phyloP scores from a whole-genome alignment of 92 coral and sea anemone genomes.

The Phenganax stokvisi region DNA sequence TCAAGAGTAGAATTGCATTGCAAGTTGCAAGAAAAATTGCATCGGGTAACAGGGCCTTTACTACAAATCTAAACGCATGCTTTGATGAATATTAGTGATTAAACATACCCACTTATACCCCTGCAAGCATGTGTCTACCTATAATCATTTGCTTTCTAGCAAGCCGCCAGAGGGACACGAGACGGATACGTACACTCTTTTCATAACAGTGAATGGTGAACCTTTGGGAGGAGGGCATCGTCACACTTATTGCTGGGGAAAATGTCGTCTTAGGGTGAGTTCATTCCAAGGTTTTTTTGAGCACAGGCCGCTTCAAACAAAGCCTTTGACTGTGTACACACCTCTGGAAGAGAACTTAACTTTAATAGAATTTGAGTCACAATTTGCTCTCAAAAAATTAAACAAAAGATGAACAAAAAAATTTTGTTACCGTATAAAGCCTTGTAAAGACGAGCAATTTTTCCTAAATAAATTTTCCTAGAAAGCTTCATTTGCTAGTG shows the following conservation, averaged over 20 bases:
- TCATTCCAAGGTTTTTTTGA: not conserved
- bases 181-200: constrained; percentile 48
- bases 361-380: too few species aligned
- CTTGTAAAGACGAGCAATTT: not conserved
- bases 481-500: too few species aligned
- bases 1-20: too few species aligned
- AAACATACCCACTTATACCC: not conserved
- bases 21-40: too few species aligned
- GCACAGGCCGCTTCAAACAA: too few species aligned
- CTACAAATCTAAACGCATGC: too few species aligned
- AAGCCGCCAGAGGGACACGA: constrained; percentile 50
- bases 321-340: too few species aligned
- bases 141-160: constrained; percentile 24
- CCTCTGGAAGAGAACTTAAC: too few species aligned
- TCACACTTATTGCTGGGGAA: constrained; percentile 51
- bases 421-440: not conserved
- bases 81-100: too few species aligned
- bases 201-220: constrained; percentile 65
- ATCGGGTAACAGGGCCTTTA: too few species aligned
- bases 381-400: not conserved
- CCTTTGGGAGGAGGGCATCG: constrained; percentile 48
- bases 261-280: constrained; percentile 58
- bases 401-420: not conserved
- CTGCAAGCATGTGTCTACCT: not conserved
- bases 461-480: too few species aligned